Percentiles rank a stretch among this genome's conserved stretches.
phyloP scores from a whole-genome alignment of 2,888 invertebrate genomes.

The Acronicta alni region DNA sequence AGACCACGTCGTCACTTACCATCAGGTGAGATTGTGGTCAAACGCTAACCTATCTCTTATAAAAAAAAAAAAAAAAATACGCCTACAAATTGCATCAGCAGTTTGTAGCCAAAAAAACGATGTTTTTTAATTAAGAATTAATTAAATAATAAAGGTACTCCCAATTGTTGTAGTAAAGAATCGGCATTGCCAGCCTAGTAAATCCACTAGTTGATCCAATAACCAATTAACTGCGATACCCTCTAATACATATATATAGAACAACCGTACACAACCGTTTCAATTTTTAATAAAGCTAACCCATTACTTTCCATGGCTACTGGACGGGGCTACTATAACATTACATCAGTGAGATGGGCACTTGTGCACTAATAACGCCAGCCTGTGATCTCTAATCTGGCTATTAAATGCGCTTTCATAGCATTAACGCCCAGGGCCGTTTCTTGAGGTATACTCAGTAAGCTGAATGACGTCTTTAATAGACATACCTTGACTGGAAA shows the following conservation, averaged over 20 bases:
- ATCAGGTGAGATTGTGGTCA: too few relatives aligned
- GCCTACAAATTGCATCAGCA: too few relatives aligned
- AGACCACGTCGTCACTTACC: too few relatives aligned
- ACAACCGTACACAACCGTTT: constrained; percentile 8
- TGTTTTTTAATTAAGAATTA: too few relatives aligned
- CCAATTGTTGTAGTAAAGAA: too few relatives aligned
- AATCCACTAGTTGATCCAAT: too few relatives aligned
- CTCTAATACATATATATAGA: constrained; percentile 8
- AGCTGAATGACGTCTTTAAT: constrained; percentile 7
- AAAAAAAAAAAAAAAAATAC: too few relatives aligned
- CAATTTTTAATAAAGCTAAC: constrained; percentile 15
- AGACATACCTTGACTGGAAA: constrained; percentile 2
- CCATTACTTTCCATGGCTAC: constrained; percentile 18
- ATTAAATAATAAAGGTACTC: too few relatives aligned
- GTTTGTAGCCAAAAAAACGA: too few relatives aligned
- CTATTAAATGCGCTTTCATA: constrained; percentile 38
- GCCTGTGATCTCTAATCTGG: constrained; percentile 30
- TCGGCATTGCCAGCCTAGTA: too few relatives aligned
- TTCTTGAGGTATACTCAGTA: constrained; percentile 2
- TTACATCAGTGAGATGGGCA: constrained; percentile 24
- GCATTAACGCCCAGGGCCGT: constrained; percentile 22
- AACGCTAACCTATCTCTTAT: too few relatives aligned
- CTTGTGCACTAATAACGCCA: constrained; percentile 19
- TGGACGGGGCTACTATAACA: constrained; percentile 18
- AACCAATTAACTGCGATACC: background rate